Conservation (phyloP, 2,888 invertebrate species). For the Agrotis exclamationis region DNA sequence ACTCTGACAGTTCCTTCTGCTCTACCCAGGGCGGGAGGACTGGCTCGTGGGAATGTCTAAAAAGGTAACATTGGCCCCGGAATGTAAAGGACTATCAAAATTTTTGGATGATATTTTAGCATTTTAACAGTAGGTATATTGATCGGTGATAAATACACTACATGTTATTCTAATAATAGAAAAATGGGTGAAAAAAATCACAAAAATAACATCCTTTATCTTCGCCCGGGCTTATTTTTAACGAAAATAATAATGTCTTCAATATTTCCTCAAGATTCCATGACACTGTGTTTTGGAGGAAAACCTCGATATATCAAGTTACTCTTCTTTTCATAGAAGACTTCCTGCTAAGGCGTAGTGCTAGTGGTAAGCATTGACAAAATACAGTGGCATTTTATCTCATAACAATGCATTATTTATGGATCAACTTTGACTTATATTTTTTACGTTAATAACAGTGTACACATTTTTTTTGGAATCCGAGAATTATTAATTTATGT, state of each 20-base stretch:
- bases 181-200: not conserved
- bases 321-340: not conserved
- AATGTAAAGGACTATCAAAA: too few species aligned
- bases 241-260: conserved; percentile 4
- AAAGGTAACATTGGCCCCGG: too few species aligned
- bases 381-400: not conserved
- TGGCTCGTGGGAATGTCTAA: too few species aligned
- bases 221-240: conserved; percentile 6
- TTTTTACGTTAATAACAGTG: not conserved
- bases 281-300: conserved; percentile 1
- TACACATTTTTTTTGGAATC: not conserved
- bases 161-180: too few species aligned
- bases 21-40: too few species aligned
- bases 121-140: too few species aligned
- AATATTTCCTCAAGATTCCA: not conserved
- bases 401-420: not conserved
- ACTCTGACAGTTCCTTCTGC: too few species aligned
- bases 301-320: not conserved
- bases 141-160: too few species aligned
- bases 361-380: not conserved
- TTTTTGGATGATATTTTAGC: too few species aligned
- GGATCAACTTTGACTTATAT: not conserved
- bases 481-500: too few species aligned
- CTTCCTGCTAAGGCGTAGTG: not conserved
- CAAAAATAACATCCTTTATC: conserved; percentile 9